Evolutionary conservation across 2,113 vertebrate species (phyloP), one percentile per base, ranked within the genome.

Genomic region (Erpornis zantholeuca): DNA sequence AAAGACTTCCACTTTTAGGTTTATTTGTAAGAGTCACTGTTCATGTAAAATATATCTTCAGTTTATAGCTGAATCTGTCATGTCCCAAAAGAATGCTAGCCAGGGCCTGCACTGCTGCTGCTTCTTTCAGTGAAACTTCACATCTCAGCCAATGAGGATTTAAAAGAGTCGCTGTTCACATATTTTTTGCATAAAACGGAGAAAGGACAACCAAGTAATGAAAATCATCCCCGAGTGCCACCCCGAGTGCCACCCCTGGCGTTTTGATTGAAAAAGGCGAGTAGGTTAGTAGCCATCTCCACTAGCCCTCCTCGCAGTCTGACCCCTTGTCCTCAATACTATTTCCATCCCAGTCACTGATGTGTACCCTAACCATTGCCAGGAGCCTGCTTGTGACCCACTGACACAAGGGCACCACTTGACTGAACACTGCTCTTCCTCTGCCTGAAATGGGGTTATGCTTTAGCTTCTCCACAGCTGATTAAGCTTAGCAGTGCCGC

Each of bases 401-500:
- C 25, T 38, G 17, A 78, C 64, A 54, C 54, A 61, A 45, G 3
- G 8, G 45, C 24, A 64, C 31, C 77, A 20, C 45, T 44, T 0
- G 0, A 4, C 49, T 54, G 64, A 92, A 18, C 27, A 12, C 21
- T 0, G 0, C 35, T 59, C 35, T 69, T 79, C 79, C 69, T 81
- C 70, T 5, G 15, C 63, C 44, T 44, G 56, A 86, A 86, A 92
- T 70, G 72, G 89, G 81, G 40, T 17, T 75, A 36, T 57, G 54
- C 89, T 88, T 87, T 82, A 80, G 61, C 71, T 83, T 87, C 47
- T 93, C 75, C 80, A 92, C 71, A 66, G 72, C 47, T 82, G 64
- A 81, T 96, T 96, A 82, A 93, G 60, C 68, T 88, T 83, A 68
- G 73, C 82, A 88, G 40, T 44, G 73, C 59, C 83, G 49, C 68